Evolutionary conservation across 2,113 vertebrate genomes (phyloP).

Genomic region (Ondatra zibethicus): DNA sequence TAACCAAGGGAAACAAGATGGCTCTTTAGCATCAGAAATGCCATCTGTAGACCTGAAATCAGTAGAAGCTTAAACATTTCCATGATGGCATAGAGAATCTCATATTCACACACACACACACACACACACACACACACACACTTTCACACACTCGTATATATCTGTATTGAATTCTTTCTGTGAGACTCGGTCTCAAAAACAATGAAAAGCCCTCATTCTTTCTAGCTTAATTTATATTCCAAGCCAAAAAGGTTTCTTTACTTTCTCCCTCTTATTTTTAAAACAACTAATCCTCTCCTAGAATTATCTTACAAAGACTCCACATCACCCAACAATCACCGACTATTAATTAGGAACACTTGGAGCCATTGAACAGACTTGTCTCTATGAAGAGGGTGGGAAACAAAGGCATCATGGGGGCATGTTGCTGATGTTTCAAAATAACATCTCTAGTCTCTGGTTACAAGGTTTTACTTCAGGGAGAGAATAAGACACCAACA

Average conservation of each 20-base stretch:
- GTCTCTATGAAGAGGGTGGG: background rate
- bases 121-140: background rate
- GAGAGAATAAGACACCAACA: slow-evolving; percentile 57
- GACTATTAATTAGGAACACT: slow-evolving; percentile 49
- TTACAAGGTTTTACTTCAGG: slow-evolving; percentile 61
- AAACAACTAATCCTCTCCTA: slow-evolving; percentile 31
- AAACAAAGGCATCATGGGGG: background rate
- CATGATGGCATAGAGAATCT: background rate
- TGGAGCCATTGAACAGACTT: background rate
- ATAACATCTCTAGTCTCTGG: slow-evolving; percentile 18
- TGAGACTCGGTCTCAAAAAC: slow-evolving; percentile 6
- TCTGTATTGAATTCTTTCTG: slow-evolving; percentile 54
- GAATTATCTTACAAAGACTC: slow-evolving; percentile 14
- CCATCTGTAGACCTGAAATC: slow-evolving; percentile 11
- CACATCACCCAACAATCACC: background rate
- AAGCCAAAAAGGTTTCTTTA: slow-evolving; percentile 23
- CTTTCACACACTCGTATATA: background rate
- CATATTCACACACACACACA: background rate
- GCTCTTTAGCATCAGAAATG: slow-evolving; percentile 51
- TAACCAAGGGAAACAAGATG: slow-evolving; percentile 75
- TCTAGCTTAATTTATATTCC: slow-evolving; percentile 49
- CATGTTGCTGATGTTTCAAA: slow-evolving; percentile 49
- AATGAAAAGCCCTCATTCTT: slow-evolving; percentile 20
- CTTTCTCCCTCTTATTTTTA: slow-evolving; percentile 16
- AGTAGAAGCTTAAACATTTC: slow-evolving; percentile 19